Evolutionary conservation across 2,888 invertebrate species (phyloP).

Genomic region (Cantharis nigra): DNA sequence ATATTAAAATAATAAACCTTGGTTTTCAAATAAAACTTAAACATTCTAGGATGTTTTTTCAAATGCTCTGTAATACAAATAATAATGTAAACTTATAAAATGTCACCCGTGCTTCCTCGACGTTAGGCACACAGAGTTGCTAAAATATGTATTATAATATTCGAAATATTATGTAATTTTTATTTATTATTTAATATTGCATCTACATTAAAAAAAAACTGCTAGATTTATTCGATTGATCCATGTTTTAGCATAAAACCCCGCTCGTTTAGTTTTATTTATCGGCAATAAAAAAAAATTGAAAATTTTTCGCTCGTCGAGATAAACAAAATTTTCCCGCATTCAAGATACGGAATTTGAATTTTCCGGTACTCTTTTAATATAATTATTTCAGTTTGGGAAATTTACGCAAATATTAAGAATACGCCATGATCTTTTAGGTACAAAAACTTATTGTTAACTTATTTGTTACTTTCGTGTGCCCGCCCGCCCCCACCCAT

Average conservation of each 20-base stretch:
- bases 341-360: not conserved
- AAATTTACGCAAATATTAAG: too few species aligned
- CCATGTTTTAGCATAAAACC: not conserved
- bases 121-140: not conserved
- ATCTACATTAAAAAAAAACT: not conserved
- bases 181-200: not conserved
- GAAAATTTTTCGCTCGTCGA: not conserved
- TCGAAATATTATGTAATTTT: not conserved
- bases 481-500: too few species aligned
- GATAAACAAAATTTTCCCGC: not conserved
- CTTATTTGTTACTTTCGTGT: too few species aligned
- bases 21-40: not conserved
- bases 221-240: not conserved
- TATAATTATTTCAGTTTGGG: too few species aligned
- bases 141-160: not conserved
- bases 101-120: not conserved
- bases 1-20: slow-evolving; percentile 3
- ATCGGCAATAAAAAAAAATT: not conserved
- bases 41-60: not conserved
- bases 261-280: not conserved
- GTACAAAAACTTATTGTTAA: too few species aligned
- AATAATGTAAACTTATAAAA: not conserved
- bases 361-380: not conserved
- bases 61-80: not conserved
- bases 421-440: too few species aligned